Conservation (phyloP, 2,888 invertebrate genomes). For the Salpingus planirostris region DNA sequence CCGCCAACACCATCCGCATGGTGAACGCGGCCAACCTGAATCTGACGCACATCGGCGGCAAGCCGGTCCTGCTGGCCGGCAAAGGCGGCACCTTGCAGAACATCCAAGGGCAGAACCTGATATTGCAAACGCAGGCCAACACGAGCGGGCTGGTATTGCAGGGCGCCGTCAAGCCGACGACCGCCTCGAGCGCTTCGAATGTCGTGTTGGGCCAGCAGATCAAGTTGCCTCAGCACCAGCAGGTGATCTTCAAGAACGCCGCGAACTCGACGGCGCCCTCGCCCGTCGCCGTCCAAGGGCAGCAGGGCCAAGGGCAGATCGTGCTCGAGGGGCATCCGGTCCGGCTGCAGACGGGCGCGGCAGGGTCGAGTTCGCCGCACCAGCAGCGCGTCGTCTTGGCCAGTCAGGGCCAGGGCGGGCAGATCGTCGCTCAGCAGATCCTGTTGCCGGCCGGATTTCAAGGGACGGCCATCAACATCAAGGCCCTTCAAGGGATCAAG, state of each 20-base stretch:
- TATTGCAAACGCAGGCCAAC: constrained; percentile 36
- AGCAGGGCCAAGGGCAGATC: constrained; percentile 31
- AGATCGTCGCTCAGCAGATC: constrained; percentile 48
- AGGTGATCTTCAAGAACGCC: constrained; percentile 36
- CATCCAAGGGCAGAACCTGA: constrained; percentile 41
- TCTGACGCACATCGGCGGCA: constrained; percentile 48
- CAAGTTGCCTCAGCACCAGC: constrained; percentile 33
- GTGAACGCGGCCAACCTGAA: constrained; percentile 45
- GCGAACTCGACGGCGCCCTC: too few species aligned
- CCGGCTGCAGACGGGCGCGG: constrained; percentile 31
- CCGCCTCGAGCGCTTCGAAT: neutral
- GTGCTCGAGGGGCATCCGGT: constrained; percentile 38
- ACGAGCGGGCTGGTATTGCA: constrained; percentile 23
- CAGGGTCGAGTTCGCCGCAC: constrained; percentile 10
- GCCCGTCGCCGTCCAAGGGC: constrained; percentile 4
- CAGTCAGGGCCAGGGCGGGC: constrained; percentile 46
- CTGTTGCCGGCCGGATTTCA: constrained; percentile 53
- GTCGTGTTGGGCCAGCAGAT: constrained; percentile 30
- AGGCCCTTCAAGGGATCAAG: constrained; percentile 53
- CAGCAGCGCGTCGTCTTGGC: constrained; percentile 43
- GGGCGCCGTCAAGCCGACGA: constrained; percentile 22
- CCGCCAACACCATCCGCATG: constrained; percentile 42
- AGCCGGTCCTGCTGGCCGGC: constrained; percentile 48
- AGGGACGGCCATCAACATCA: constrained; percentile 51
- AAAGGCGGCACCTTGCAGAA: constrained; percentile 36